Evolutionary conservation across 2,888 invertebrate species (phyloP).

Genomic region (Temnothorax ravouxi): DNA sequence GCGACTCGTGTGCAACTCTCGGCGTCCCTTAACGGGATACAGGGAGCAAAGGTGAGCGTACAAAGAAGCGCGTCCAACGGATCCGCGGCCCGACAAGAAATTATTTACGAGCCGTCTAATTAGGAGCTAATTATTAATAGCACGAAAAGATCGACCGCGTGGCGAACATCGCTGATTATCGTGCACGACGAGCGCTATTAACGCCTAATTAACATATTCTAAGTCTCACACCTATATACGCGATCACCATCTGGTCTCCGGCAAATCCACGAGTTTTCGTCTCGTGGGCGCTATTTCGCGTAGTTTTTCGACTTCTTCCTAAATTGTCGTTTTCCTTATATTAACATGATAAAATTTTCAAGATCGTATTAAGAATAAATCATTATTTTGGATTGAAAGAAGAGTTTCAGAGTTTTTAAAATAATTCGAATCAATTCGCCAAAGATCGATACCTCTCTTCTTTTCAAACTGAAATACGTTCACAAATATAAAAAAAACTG

Average conservation of each 20-base stretch:
- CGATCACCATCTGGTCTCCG: slow-evolving; percentile 12
- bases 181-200: slow-evolving; percentile 49
- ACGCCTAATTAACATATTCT: slow-evolving; percentile 59
- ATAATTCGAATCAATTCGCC: slow-evolving; percentile 56
- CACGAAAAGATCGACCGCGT: slow-evolving; percentile 42
- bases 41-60: slow-evolving; percentile 61
- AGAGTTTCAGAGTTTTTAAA: not conserved
- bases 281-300: not conserved
- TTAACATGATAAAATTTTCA: not conserved
- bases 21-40: slow-evolving; percentile 65
- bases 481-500: slow-evolving; percentile 27
- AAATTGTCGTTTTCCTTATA: not conserved
- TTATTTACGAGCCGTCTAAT: slow-evolving; percentile 70
- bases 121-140: slow-evolving; percentile 70
- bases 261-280: not conserved
- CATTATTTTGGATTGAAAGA: not conserved
- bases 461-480: slow-evolving; percentile 33
- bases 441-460: slow-evolving; percentile 53
- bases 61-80: slow-evolving; percentile 52
- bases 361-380: slow-evolving; percentile 7
- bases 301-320: not conserved
- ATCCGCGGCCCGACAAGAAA: slow-evolving; percentile 58
- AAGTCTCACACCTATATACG: not conserved
- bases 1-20: slow-evolving; percentile 27
- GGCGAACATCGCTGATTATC: slow-evolving; percentile 58